phyloP scores from a whole-genome alignment of 2,113 vertebrate genomes.

The Morone saxatilis region DNA sequence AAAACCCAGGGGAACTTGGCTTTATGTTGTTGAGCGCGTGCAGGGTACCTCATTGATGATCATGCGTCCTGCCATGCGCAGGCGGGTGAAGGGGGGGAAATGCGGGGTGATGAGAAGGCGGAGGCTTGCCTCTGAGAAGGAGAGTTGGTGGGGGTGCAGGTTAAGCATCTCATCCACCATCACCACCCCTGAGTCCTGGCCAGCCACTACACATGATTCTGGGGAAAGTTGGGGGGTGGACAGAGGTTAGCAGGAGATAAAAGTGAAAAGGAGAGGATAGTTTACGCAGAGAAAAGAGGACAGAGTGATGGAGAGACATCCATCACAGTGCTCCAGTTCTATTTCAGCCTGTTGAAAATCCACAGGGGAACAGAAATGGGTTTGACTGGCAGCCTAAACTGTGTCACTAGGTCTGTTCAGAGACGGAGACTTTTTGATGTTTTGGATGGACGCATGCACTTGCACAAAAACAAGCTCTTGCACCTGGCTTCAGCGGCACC shows the following conservation, averaged over 20 bases:
- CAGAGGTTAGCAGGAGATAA: neutral
- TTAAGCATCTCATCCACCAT: constrained; percentile 85
- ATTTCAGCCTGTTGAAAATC: constrained; percentile 45
- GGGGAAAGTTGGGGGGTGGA: neutral
- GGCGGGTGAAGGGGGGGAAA: constrained; percentile 76
- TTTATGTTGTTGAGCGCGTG: constrained; percentile 39
- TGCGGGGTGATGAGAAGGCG: constrained; percentile 81
- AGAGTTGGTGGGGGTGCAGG: constrained; percentile 81
- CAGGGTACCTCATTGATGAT: constrained; percentile 82
- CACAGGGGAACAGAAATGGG: constrained; percentile 24
- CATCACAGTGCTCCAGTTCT: constrained; percentile 49
- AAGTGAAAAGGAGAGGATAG: neutral
- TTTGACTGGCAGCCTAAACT: constrained; percentile 49
- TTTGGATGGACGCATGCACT: constrained; percentile 8
- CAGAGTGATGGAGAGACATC: constrained; percentile 3
- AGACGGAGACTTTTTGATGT: constrained; percentile 10
- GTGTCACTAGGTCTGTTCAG: constrained; percentile 51
- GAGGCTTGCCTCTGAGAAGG: constrained; percentile 86
- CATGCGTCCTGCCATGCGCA: constrained; percentile 79
- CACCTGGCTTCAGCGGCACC: constrained; percentile 85
- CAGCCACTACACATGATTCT: constrained; percentile 76
- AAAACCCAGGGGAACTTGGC: constrained; percentile 3
- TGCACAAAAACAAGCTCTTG: constrained; percentile 19
- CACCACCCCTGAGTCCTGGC: constrained; percentile 78
- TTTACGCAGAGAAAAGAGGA: constrained; percentile 15